Conservation (phyloP, 2,797 vertebrate species). For the Enteromius fasciolatus region DNA sequence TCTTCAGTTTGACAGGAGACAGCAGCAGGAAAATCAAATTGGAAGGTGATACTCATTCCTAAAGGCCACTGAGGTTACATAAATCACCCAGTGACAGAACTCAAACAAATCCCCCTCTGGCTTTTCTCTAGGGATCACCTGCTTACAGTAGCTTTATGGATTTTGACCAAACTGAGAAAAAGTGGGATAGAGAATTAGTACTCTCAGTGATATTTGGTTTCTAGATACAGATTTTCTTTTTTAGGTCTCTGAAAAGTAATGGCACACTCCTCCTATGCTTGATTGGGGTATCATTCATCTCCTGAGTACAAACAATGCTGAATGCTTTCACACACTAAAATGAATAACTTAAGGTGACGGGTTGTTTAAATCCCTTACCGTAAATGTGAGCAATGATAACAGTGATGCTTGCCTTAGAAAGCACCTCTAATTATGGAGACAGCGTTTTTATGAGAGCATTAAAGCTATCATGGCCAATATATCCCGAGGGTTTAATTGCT, state of each 20-base stretch:
- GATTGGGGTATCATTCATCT: background rate
- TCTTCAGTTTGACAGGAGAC: conserved; percentile 29
- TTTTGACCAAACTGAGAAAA: conserved; percentile 31
- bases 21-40: conserved; percentile 33
- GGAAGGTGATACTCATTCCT: conserved; percentile 42
- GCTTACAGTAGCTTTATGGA: conserved; percentile 27
- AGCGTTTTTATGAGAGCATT: conserved; percentile 13
- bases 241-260: background rate
- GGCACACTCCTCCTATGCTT: background rate
- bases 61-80: conserved; percentile 44
- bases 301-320: background rate
- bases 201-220: background rate
- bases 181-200: background rate
- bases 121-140: conserved; percentile 19
- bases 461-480: conserved; percentile 24
- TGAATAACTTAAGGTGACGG: background rate
- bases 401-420: background rate
- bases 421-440: conserved; percentile 18
- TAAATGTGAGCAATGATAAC: background rate
- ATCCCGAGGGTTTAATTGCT: conserved; percentile 23
- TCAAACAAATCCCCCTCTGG: conserved; percentile 31
- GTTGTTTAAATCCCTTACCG: conserved; percentile 14
- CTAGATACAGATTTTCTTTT: background rate
- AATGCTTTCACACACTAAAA: background rate
- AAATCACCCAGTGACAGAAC: conserved; percentile 42